These are phyloP conservation scores for Pantherophis guttatus DNA, from an alignment of 2,113 vertebrate species.

Conservation along the genomic window DNA sequence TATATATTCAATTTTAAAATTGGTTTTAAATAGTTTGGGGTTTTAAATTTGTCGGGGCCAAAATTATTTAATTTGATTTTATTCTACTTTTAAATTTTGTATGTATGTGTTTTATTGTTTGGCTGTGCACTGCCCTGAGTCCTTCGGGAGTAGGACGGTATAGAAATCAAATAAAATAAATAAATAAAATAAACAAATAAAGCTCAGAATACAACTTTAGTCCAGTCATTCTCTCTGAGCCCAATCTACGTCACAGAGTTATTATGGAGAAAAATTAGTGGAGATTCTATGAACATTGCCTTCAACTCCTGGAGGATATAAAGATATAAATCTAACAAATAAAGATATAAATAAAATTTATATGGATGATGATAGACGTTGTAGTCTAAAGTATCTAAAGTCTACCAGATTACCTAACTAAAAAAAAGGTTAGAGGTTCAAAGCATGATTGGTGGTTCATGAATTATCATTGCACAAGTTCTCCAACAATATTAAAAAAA, in stretches of 20 bases:
- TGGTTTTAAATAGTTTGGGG: too few species aligned
- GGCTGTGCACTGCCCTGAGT: too few species aligned
- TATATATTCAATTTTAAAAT: too few species aligned
- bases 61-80: too few species aligned
- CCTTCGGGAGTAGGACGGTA: too few species aligned
- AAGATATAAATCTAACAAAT: not conserved
- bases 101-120: too few species aligned
- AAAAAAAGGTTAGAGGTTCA: not conserved
- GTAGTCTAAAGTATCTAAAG: not conserved
- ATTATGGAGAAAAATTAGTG: not conserved
- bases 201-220: not conserved
- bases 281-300: not conserved
- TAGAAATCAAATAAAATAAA: too few species aligned
- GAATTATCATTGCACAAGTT: not conserved
- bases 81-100: too few species aligned
- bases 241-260: not conserved
- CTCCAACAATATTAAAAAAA: not conserved
- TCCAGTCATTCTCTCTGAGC: not conserved
- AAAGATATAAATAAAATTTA: not conserved
- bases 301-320: not conserved
- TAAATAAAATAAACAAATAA: not conserved
- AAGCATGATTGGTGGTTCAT: not conserved
- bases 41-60: too few species aligned
- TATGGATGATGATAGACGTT: not conserved
- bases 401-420: not conserved